A percentile compares a stretch with the other conserved stretches of the same genome.
These are phyloP conservation scores for Lucifuga dentata DNA, from an alignment of 2,113 vertebrate genomes.

Conservation along the genomic window DNA sequence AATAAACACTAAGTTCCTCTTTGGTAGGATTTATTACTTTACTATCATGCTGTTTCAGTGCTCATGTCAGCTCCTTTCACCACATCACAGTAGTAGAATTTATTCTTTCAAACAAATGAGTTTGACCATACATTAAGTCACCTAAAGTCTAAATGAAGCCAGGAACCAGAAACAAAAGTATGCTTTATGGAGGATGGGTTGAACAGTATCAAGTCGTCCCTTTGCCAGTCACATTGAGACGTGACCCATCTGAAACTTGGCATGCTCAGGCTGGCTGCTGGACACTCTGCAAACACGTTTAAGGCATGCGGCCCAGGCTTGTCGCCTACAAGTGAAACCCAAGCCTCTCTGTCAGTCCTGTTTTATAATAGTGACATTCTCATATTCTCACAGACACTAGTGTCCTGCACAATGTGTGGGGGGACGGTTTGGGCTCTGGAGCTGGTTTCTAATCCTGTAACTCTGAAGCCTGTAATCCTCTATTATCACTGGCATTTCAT, in stretches of 20 bases:
- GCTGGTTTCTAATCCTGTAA: constrained; percentile 30
- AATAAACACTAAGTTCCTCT: no score
- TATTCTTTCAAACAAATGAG: no score
- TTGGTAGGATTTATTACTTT: no score
- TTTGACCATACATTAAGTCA: no score
- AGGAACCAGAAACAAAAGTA: no score
- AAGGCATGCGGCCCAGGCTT: constrained; percentile 24
- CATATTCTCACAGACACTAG: constrained; percentile 49
- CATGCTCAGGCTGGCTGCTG: constrained; percentile 6
- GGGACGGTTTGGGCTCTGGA: constrained; percentile 9
- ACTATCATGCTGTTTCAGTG: no score
- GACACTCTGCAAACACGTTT: constrained; percentile 38
- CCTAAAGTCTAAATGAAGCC: no score
- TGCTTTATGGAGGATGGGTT: not conserved
- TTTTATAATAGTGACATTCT: constrained; percentile 65
- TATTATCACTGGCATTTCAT: constrained; percentile 27
- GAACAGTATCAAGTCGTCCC: not conserved
- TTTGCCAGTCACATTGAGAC: constrained; percentile 12
- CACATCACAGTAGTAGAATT: no score
- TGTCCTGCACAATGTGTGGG: constrained; percentile 10
- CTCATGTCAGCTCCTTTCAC: no score
- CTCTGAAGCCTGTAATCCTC: constrained; percentile 44
- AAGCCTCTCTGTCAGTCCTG: constrained; percentile 36
- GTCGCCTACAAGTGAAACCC: constrained; percentile 41
- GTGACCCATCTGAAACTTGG: constrained; percentile 19